Percentiles rank a stretch among this genome's conserved stretches.
phyloP scores from a whole-genome alignment of 2,113 vertebrate genomes.

The Bagarius yarrelli region DNA sequence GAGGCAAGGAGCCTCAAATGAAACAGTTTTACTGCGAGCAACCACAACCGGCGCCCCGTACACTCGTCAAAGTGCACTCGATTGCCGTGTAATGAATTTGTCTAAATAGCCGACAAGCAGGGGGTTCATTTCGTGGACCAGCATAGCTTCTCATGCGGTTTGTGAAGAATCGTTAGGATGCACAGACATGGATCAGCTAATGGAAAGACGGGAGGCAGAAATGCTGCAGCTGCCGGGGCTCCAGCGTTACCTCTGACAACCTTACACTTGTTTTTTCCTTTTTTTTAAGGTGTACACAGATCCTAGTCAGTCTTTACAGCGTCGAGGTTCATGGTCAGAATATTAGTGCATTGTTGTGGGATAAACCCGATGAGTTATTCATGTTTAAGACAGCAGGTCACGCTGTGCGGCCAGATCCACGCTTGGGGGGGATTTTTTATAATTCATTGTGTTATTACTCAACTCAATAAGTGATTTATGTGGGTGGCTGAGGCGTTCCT shows the following conservation, averaged over 20 bases:
- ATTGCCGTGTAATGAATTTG: slow-evolving; percentile 61
- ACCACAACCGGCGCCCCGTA: slow-evolving; percentile 53
- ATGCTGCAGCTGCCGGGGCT: slow-evolving; percentile 18
- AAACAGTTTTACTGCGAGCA: slow-evolving; percentile 62
- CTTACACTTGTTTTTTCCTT: neutral
- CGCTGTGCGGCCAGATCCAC: slow-evolving; percentile 52
- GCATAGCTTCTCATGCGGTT: slow-evolving; percentile 41
- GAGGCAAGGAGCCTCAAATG: slow-evolving; percentile 51
- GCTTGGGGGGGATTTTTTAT: slow-evolving; percentile 65
- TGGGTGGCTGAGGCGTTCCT: slow-evolving; percentile 67
- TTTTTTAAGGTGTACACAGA: neutral
- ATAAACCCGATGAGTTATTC: slow-evolving; percentile 31
- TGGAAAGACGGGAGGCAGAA: slow-evolving; percentile 32
- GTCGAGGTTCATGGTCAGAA: slow-evolving; percentile 12
- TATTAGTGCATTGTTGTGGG: neutral
- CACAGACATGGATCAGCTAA: slow-evolving; percentile 36
- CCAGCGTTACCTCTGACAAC: slow-evolving; percentile 25
- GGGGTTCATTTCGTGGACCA: slow-evolving; percentile 55
- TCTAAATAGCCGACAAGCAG: slow-evolving; percentile 51
- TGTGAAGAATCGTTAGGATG: slow-evolving; percentile 35
- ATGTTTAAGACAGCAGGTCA: slow-evolving; percentile 27
- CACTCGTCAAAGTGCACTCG: slow-evolving; percentile 61
- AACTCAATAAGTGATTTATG: slow-evolving; percentile 73
- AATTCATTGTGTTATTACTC: slow-evolving; percentile 71
- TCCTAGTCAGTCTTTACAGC: neutral